phyloP scores from a whole-genome alignment of 2,797 vertebrate species.

The Spinibarbus caldwelli region DNA sequence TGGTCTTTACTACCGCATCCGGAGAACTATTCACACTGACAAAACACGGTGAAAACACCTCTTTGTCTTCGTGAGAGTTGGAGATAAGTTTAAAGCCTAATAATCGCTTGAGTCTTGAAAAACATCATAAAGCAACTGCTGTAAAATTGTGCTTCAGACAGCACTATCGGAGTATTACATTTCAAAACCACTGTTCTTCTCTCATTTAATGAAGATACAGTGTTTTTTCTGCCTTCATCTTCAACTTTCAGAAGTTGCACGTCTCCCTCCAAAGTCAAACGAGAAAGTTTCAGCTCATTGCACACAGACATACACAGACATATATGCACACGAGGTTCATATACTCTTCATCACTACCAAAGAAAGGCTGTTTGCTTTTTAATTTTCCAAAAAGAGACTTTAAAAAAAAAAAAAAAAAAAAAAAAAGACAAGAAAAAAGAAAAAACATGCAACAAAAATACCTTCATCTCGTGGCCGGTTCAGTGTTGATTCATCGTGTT shows the following conservation, averaged over 20 bases:
- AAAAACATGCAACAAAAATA: constrained; percentile 89
- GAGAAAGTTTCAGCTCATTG: constrained; percentile 16
- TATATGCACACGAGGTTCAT: constrained; percentile 43
- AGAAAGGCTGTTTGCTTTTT: constrained; percentile 52
- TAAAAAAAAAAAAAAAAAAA: background rate
- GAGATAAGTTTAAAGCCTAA: constrained; percentile 45
- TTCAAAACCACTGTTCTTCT: constrained; percentile 37
- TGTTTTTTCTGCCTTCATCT: background rate
- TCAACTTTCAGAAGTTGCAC: constrained; percentile 7
- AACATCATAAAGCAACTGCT: constrained; percentile 35
- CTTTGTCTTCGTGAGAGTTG: constrained; percentile 51
- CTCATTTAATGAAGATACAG: constrained; percentile 42
- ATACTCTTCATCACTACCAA: constrained; percentile 45
- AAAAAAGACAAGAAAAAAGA: constrained; percentile 82
- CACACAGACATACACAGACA: constrained; percentile 45
- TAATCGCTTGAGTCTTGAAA: constrained; percentile 38
- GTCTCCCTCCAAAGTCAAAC: constrained; percentile 22
- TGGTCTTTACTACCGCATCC: constrained; percentile 20
- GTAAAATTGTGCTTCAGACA: constrained; percentile 47
- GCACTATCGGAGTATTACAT: constrained; percentile 46
- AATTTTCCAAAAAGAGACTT: constrained; percentile 77
- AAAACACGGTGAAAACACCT: constrained; percentile 38
- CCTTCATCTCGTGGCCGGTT: constrained; percentile 87
- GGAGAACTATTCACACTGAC: constrained; percentile 37
- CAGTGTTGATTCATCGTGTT: constrained; percentile 92